phyloP scores from a whole-genome alignment of 1,140 invertebrate genomes.

The Drosophila tristis region DNA sequence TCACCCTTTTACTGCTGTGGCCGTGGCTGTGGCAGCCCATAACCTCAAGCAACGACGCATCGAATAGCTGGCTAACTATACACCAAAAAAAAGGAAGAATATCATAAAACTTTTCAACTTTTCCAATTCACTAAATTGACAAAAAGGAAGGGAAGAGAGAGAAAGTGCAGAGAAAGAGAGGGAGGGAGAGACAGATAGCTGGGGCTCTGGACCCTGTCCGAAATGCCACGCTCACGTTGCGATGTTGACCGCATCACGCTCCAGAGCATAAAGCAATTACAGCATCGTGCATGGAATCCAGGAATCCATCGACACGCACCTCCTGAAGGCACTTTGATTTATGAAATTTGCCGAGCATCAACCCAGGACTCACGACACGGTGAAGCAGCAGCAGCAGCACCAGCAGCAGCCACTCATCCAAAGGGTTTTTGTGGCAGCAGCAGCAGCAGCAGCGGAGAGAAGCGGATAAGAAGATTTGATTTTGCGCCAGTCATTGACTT shows the following conservation, averaged over 20 bases:
- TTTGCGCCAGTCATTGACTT: slow-evolving; percentile 48
- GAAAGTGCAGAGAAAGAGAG: neutral
- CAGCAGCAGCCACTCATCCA: slow-evolving; percentile 14
- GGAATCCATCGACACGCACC: slow-evolving; percentile 17
- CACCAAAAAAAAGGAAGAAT: slow-evolving; percentile 33
- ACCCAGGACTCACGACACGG: slow-evolving; percentile 13
- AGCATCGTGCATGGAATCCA: slow-evolving; percentile 69
- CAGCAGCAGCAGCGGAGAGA: neutral
- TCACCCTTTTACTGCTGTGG: no score
- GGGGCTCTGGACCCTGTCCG: slow-evolving; percentile 52
- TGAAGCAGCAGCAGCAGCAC: neutral
- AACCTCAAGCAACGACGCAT: slow-evolving; percentile 49
- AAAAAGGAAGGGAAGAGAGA: neutral
- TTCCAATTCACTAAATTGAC: slow-evolving; percentile 38
- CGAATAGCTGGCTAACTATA: slow-evolving; percentile 46
- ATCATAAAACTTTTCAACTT: slow-evolving; percentile 77
- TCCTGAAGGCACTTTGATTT: slow-evolving; percentile 60
- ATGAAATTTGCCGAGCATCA: slow-evolving; percentile 63
- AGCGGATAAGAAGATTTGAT: slow-evolving; percentile 33
- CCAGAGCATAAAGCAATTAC: slow-evolving; percentile 78
- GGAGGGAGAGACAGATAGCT: slow-evolving; percentile 1
- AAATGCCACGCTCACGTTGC: slow-evolving; percentile 71
- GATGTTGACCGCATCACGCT: slow-evolving; percentile 77
- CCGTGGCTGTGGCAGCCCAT: neutral
- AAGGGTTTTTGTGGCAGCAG: slow-evolving; percentile 4